These are phyloP conservation scores for Dyspetes luteomarginatus DNA, from an alignment of 2,888 invertebrate genomes.

Conservation along the genomic window DNA sequence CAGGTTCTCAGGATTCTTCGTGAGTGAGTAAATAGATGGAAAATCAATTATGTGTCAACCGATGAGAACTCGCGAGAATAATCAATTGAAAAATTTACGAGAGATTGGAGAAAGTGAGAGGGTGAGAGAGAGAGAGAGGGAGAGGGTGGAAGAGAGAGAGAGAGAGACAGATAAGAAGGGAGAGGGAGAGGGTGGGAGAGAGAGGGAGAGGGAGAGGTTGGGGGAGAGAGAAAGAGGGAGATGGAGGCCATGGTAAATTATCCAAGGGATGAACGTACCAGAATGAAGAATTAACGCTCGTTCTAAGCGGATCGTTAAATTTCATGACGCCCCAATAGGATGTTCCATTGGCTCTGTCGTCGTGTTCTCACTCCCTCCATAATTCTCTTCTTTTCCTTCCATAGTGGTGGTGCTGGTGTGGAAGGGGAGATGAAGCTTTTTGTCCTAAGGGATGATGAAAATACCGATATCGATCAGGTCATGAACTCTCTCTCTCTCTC, in stretches of 20 bases:
- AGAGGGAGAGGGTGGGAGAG: slow-evolving; percentile 3
- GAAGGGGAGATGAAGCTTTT: background rate
- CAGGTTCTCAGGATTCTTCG: background rate
- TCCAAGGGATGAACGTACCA: slow-evolving; percentile 6
- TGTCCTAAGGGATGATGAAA: slow-evolving; percentile 52
- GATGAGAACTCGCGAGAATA: slow-evolving; percentile 14
- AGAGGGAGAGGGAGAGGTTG: too few relatives aligned
- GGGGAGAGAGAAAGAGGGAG: background rate
- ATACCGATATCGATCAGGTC: slow-evolving; percentile 57
- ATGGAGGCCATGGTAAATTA: slow-evolving; percentile 33
- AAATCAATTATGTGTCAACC: slow-evolving; percentile 47
- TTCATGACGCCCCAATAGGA: slow-evolving; percentile 43
- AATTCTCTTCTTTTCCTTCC: slow-evolving; percentile 1
- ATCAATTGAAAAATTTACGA: slow-evolving; percentile 52
- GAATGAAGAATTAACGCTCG: slow-evolving; percentile 49
- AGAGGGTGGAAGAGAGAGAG: too few relatives aligned
- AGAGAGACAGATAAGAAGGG: slow-evolving; percentile 38
- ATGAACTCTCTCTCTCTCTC: slow-evolving; percentile 25
- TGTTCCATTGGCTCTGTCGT: slow-evolving; percentile 43
- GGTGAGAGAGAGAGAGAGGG: too few relatives aligned
- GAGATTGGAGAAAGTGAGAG: too few relatives aligned
- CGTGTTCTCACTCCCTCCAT: slow-evolving; percentile 71
- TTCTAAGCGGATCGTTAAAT: slow-evolving; percentile 51
- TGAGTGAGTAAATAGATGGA: slow-evolving; percentile 20
- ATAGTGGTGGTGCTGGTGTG: too few relatives aligned